Conservation (phyloP, 2,113 vertebrate genomes). For the Alligator mississippiensis region DNA sequence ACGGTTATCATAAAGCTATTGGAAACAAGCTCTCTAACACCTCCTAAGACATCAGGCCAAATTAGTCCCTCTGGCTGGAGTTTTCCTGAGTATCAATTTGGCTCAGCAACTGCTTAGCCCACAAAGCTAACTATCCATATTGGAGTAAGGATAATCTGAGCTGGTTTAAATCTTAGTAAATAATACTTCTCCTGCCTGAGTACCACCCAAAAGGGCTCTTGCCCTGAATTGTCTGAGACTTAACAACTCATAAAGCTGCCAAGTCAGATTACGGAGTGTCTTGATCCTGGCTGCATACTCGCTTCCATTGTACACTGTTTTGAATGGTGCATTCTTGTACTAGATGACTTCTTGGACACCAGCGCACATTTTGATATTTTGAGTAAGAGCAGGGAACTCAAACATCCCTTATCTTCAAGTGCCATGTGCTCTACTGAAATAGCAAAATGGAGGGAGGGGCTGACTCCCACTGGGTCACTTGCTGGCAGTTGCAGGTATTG, state of each 20-base stretch:
- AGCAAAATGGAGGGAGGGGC: not conserved
- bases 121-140: fast-evolving
- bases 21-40: not conserved
- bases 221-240: not conserved
- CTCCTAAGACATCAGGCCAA: not conserved
- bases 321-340: not conserved
- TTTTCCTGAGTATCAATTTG: not conserved
- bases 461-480: not conserved
- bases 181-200: not conserved
- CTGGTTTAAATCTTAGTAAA: not conserved
- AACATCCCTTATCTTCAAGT: not conserved
- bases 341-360: not conserved
- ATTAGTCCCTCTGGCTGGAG: not conserved
- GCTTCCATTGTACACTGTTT: fast-evolving
- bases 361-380: not conserved
- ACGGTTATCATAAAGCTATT: not conserved
- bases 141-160: constrained; percentile 12
- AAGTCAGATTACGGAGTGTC: not conserved
- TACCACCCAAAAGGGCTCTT: not conserved
- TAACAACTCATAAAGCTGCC: not conserved
- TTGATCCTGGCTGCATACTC: not conserved
- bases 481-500: not conserved
- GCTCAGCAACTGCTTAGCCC: not conserved
- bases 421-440: not conserved
- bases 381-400: not conserved